Percentiles rank a stretch among this genome's conserved stretches.
phyloP scores from a whole-genome alignment of 2,888 invertebrate species.

The Protonemura montana region DNA sequence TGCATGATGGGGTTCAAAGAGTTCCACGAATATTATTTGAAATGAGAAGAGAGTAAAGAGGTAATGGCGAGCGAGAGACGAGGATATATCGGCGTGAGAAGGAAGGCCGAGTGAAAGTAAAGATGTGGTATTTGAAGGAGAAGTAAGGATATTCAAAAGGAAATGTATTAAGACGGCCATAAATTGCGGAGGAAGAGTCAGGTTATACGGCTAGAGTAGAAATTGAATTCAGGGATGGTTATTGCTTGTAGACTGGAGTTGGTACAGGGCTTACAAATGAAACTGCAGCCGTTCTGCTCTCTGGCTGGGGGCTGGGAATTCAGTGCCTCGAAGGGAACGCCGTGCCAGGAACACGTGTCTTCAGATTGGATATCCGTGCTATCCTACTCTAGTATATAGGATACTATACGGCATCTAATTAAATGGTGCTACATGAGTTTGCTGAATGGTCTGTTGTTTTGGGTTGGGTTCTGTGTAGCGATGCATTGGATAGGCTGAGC shows the following conservation, averaged over 20 bases:
- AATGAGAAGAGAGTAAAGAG: constrained; percentile 30
- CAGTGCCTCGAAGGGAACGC: background rate
- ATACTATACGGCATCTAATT: background rate
- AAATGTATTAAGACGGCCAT: constrained; percentile 45
- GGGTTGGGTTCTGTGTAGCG: background rate
- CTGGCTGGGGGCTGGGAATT: background rate
- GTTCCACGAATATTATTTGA: constrained; percentile 37
- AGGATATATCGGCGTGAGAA: constrained; percentile 13
- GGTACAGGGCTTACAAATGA: constrained; percentile 26
- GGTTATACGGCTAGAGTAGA: constrained; percentile 42
- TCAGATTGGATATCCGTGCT: background rate
- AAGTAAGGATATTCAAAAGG: constrained; percentile 40
- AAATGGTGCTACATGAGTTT: background rate
- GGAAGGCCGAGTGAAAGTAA: constrained; percentile 17
- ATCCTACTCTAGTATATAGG: background rate
- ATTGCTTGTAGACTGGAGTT: constrained; percentile 34
- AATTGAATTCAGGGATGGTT: constrained; percentile 44
- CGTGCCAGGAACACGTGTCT: background rate
- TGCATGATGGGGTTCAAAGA: constrained; percentile 18
- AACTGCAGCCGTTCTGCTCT: background rate
- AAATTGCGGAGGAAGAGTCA: constrained; percentile 41
- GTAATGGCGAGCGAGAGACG: constrained; percentile 28
- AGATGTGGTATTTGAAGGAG: constrained; percentile 19
- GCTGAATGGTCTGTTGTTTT: background rate
- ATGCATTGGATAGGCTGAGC: background rate